phyloP scores from a whole-genome alignment of 2,797 vertebrate species.

The Hippopotamyrus pictus region DNA sequence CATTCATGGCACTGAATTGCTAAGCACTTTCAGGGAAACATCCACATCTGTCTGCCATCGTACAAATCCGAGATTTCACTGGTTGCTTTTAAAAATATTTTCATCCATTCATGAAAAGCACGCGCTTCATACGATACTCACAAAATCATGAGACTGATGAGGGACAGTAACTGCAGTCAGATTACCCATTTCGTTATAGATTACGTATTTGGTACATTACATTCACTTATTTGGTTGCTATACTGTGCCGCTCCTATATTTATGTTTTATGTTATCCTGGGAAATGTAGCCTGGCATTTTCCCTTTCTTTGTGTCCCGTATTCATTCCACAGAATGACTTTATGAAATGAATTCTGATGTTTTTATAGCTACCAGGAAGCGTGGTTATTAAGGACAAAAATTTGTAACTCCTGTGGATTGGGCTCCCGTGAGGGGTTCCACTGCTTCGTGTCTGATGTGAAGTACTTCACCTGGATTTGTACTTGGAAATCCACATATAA shows the following conservation, averaged over 20 bases:
- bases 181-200: not conserved
- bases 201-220: not conserved
- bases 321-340: not conserved
- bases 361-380: not conserved
- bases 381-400: not conserved
- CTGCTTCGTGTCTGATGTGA: not conserved
- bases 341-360: slow-evolving; percentile 2
- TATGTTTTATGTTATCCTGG: not conserved
- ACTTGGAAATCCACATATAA: not conserved
- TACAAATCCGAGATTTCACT: not conserved
- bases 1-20: not conserved
- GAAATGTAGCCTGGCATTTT: not conserved
- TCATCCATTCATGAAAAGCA: not conserved
- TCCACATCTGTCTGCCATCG: not conserved
- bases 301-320: not conserved
- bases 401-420: not conserved
- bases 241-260: not conserved
- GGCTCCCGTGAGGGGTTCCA: not conserved
- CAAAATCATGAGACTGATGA: not conserved
- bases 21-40: not conserved
- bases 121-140: not conserved
- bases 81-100: not conserved
- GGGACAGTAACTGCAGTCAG: not conserved
- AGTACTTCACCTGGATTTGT: not conserved
- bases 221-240: not conserved